phyloP scores from a whole-genome alignment of 1,140 invertebrate genomes.

The Listronotus bonariensis region DNA sequence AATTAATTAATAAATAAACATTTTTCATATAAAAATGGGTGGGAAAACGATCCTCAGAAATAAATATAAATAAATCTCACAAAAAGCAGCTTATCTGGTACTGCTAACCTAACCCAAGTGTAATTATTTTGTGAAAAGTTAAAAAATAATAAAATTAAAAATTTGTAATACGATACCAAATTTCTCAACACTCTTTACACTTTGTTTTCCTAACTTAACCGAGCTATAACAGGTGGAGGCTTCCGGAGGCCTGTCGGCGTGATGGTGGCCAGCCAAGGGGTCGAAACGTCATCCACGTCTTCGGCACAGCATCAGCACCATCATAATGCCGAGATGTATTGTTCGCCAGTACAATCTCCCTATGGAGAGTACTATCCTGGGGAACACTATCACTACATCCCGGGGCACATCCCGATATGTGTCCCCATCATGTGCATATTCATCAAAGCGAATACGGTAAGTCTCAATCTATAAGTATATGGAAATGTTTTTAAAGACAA shows the following conservation, averaged over 20 bases:
- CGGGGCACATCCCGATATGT: constrained; percentile 44
- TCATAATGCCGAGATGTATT: constrained; percentile 7
- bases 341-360: constrained; percentile 39
- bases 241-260: constrained; percentile 31
- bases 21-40: no score
- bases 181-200: no score
- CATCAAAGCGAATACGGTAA: constrained; percentile 53
- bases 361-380: constrained; percentile 54
- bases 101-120: no score
- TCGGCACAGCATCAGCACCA: constrained; percentile 29
- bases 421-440: constrained; percentile 48
- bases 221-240: constrained; percentile 30
- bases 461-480: constrained; percentile 4
- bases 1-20: no score
- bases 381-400: constrained; percentile 45
- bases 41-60: no score
- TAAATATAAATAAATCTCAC: no score
- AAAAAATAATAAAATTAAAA: no score
- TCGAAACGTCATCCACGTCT: constrained; percentile 40
- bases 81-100: no score
- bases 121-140: no score
- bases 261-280: constrained; percentile 55
- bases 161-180: no score
- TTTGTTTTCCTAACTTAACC: not conserved
- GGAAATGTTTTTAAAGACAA: no score